Evolutionary conservation across 2,888 invertebrate genomes (phyloP), one percentile per base, ranked within the genome.

Genomic region (Falcaria lacertinaria): DNA sequence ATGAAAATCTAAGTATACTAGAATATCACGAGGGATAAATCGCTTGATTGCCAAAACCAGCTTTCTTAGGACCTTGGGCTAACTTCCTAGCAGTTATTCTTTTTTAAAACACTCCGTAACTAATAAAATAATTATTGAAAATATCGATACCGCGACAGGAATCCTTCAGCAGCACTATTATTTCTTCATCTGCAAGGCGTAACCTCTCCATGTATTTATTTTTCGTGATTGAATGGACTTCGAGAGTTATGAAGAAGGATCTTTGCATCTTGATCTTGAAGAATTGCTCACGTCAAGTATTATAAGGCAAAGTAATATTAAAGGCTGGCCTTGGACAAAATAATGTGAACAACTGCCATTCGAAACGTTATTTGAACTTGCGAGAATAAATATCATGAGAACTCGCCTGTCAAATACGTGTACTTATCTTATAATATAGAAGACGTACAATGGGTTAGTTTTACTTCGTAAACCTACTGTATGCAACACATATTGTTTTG

Each of bases 111-210:
- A n/a, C n/a, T n/a, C n/a, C n/a, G n/a, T n/a, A n/a, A n/a, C n/a
- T n/a, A n/a, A n/a, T 1, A 19, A 19, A 19, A 19, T 19, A 19
- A 19, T 4, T 6, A 19, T 7, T 8, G 2, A 8, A 25, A 7
- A 25, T 25, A 11, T 28, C 28, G 28, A 28, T 28, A 28, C 11
- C 3, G 5, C 22, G 3, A 22, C 22, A 22, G 1, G 3, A 4
- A 28, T 28, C 1, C 11, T 28, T 28, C 11, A 11, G 28, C 11
- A 28, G 11, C 28, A 28, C 28, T 28, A 28, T 28, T 28, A 28
- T 28, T 11, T 28, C 43, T 51, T 55, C 58, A 51, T 58, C 53
- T 58, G 33, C 19, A 17, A 45, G 36, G 25, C 43, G 43, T 45
- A 44, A 48, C 52, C 52, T 55, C 37, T 33, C 16, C 33, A 34